Evolutionary conservation across 2,113 vertebrate genomes (phyloP), one percentile per base, ranked within the genome.

Genomic region (Psophia crepitans): DNA sequence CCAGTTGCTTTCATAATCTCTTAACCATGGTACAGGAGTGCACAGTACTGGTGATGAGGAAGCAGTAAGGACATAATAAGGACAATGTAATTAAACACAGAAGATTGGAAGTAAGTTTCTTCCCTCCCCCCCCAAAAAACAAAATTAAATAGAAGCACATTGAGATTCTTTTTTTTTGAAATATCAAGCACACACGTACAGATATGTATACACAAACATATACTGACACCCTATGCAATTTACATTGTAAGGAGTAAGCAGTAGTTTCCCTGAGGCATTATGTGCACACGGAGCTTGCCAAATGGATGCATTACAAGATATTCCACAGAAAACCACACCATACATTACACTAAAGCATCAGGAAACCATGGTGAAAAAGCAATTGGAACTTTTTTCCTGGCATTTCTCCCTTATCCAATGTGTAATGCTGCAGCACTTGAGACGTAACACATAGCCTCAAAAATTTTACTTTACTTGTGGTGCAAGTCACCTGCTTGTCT

Each of bases 1-100:
- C 88, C 85, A 90, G 60, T n/a, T 81, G 8, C 71, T 93, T 94
- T 93, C 76, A 48, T 81, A 92, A 96, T 87, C 83, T 75, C 76
- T 70, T 70, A 81, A 53, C 37, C 54, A 53, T 0, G 1, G 24
- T 7, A 71, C 24, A 79, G 60, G 79, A 90, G 77, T 53, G 75
- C 48, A 75, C 24, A 79, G 27, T 4, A n/a, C 44, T 65, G 74
- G n/a, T 41, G 93, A 17, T 39, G n/a, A 84, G 51, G 28, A 87
- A 27, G 44, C 22, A 87, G 35, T 27, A 56, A 91, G 33, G 58
- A 76, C 24, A 19, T 26, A 89, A 33, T 15, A 83, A 90, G 13
- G 9, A 58, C 22, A 54, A 33, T 71, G 81, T 81, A 94, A 95
- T 73, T 80, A 90, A 88, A 92, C 11, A 68, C 11, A 68, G 35